These are phyloP conservation scores for Nephrotoma guestfalica DNA, from an alignment of 2,888 invertebrate genomes.

Conservation along the genomic window DNA sequence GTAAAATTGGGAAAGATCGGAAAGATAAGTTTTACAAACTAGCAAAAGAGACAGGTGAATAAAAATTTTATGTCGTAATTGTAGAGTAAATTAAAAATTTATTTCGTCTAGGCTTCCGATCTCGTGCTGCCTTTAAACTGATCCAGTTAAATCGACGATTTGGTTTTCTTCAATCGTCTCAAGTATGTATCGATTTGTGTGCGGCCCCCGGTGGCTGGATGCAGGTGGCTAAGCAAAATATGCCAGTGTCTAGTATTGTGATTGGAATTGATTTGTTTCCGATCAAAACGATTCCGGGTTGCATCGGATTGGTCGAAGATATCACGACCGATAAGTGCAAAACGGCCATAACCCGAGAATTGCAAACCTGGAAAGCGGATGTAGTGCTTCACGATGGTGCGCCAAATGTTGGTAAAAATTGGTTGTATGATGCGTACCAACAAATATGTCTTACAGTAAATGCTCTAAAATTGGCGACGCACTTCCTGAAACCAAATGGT, in stretches of 20 bases:
- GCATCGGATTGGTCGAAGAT: slow-evolving; percentile 80
- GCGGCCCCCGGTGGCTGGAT: slow-evolving; percentile 99
- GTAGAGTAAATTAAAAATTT: background rate
- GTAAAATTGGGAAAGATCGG: slow-evolving; percentile 93
- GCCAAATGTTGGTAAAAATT: slow-evolving; percentile 93
- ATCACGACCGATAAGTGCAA: slow-evolving; percentile 94
- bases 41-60: slow-evolving; percentile 91
- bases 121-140: slow-evolving; percentile 97
- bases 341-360: slow-evolving; percentile 61
- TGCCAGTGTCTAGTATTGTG: slow-evolving; percentile 92
- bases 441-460: slow-evolving; percentile 85
- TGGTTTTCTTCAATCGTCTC: slow-evolving; percentile 87
- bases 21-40: slow-evolving; percentile 97
- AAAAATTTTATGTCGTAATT: background rate
- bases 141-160: slow-evolving; percentile 96
- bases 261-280: slow-evolving; percentile 94
- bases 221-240: slow-evolving; percentile 94
- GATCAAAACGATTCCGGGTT: slow-evolving; percentile 80
- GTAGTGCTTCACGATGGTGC: slow-evolving; percentile 95
- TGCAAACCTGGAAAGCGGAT: slow-evolving; percentile 95
- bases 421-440: slow-evolving; percentile 94
- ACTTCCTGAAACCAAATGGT: slow-evolving; percentile 79
- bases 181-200: slow-evolving; percentile 95
- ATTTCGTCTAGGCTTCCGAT: slow-evolving; percentile 64
- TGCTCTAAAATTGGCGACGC: slow-evolving; percentile 81